A percentile compares a stretch with the other conserved stretches of the same genome.
Conservation (phyloP, 1,140 invertebrate species). For the Telenomus remus region DNA sequence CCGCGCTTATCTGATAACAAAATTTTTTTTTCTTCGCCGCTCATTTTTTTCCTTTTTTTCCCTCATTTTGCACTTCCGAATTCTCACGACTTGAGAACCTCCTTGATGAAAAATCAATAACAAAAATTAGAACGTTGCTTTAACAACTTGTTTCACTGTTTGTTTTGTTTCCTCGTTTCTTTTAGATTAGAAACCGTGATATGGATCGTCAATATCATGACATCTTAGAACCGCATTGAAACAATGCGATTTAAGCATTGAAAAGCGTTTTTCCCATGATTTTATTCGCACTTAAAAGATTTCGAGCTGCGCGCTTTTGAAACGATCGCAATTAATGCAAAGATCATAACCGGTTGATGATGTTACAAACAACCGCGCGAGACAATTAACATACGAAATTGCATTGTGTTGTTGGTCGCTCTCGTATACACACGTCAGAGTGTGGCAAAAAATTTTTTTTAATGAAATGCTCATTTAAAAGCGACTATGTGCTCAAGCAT, state of each 20-base stretch:
- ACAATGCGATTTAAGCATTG: constrained; percentile 50
- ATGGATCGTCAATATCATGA: constrained; percentile 23
- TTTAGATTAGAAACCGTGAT: no score
- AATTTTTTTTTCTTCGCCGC: constrained; percentile 40
- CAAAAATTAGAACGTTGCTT: no score
- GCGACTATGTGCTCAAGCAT: constrained; percentile 41
- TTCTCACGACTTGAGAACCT: constrained; percentile 43
- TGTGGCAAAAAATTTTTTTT: constrained; percentile 39
- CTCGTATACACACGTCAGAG: not conserved
- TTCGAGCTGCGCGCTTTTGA: constrained; percentile 41
- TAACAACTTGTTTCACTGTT: no score
- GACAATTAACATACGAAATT: constrained; percentile 45
- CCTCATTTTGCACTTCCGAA: constrained; percentile 19
- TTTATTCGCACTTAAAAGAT: constrained; percentile 32
- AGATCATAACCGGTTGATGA: constrained; percentile 48
- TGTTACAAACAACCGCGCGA: constrained; percentile 35
- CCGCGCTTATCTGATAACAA: constrained; percentile 47
- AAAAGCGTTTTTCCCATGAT: constrained; percentile 44
- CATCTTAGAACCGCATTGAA: constrained; percentile 39
- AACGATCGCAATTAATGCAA: constrained; percentile 49
- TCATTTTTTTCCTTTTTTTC: constrained; percentile 31
- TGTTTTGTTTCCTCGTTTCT: no score
- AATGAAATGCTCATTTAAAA: constrained; percentile 50
- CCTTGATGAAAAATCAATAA: no score
- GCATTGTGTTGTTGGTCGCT: constrained; percentile 30